phyloP scores from a whole-genome alignment of 1,140 invertebrate species.

The Pachypeltis micranthus region DNA sequence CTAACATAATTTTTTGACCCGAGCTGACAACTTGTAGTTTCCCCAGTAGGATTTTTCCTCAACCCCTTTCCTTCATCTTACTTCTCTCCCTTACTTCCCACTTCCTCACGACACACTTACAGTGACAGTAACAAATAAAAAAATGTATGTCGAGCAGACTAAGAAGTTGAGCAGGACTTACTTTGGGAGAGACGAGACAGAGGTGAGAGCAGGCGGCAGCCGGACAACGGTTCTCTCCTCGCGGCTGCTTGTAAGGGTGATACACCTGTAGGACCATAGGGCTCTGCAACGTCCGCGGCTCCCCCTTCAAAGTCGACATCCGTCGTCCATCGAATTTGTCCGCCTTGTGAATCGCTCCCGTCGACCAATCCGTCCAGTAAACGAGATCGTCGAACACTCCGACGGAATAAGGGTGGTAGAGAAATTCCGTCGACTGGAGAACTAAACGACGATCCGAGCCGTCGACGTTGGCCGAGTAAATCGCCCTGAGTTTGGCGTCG shows the following conservation, averaged over 20 bases:
- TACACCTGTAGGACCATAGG: conserved; percentile 18
- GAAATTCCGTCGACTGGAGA: conserved; percentile 53
- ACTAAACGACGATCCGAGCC: conserved; percentile 63
- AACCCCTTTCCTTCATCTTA: no score
- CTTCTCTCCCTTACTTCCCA: no score
- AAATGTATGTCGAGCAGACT: no score
- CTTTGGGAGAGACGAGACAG: conserved; percentile 10
- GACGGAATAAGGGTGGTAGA: conserved; percentile 84
- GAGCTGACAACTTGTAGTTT: no score
- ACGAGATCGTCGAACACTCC: conserved; percentile 84
- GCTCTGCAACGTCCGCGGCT: not conserved
- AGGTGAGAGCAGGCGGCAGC: conserved; percentile 13
- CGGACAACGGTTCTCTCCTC: conserved; percentile 8
- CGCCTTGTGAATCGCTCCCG: conserved; percentile 14
- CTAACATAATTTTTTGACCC: no score
- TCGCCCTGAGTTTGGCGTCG: conserved; percentile 81
- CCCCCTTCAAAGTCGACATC: not conserved
- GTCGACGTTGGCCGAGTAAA: conserved; percentile 76
- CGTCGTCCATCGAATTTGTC: conserved; percentile 19
- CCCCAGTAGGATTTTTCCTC: no score
- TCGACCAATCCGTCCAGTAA: conserved; percentile 94
- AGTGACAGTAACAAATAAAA: no score
- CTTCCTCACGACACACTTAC: no score
- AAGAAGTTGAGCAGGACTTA: no score
- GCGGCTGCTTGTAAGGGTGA: conserved; percentile 16